These are phyloP conservation scores for Macropodus opercularis DNA, from an alignment of 2,797 vertebrate genomes.

Conservation along the genomic window DNA sequence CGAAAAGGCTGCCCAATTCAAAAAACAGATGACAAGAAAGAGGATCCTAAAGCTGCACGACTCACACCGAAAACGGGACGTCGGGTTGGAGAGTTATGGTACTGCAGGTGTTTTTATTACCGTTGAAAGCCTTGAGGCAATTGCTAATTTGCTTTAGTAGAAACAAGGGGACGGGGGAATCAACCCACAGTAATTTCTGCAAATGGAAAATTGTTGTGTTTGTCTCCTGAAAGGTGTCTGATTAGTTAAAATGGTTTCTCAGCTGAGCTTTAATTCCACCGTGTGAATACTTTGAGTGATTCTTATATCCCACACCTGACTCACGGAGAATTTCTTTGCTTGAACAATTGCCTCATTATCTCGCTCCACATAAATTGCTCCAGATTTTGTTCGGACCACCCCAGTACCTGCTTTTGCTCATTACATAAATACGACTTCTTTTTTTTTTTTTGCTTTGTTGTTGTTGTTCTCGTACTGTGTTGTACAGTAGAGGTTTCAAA, in stretches of 20 bases:
- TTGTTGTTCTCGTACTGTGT: no score
- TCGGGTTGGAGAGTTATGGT: not conserved
- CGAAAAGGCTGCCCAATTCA: not conserved
- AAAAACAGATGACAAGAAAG: not conserved
- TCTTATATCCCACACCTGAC: conserved; percentile 8
- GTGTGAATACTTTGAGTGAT: conserved; percentile 19
- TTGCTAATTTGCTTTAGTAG: not conserved
- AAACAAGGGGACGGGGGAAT: not conserved
- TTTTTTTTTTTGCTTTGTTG: not conserved
- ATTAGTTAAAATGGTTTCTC: conserved; percentile 13
- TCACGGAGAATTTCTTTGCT: conserved; percentile 7
- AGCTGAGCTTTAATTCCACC: conserved; percentile 19
- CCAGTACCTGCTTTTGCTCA: not conserved
- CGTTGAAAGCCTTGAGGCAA: not conserved
- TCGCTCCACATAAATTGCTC: conserved; percentile 1
- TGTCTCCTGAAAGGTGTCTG: not conserved
- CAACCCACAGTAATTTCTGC: not conserved
- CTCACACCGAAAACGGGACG: not conserved
- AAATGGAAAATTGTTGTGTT: not conserved
- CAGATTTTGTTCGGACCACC: not conserved
- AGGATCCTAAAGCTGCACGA: not conserved
- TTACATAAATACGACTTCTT: not conserved
- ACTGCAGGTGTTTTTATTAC: not conserved
- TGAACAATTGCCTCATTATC: conserved; percentile 8
- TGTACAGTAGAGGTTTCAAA: no score